Evolutionary conservation across 1,140 invertebrate species (phyloP).

Genomic region (Drosophila sp.): DNA sequence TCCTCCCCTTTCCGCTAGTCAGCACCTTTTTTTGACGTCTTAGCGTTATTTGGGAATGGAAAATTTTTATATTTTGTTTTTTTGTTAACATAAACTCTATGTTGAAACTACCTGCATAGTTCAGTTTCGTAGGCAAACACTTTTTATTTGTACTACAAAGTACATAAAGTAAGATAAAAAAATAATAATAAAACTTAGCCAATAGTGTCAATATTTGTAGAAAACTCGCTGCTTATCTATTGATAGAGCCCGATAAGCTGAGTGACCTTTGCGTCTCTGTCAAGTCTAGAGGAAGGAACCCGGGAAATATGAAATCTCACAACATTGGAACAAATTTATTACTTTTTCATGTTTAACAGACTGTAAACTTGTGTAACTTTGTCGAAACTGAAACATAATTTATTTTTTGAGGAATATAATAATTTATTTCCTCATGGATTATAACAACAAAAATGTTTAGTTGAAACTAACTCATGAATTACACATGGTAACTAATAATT

Average conservation of each 20-base stretch:
- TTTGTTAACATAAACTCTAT: constrained; percentile 9
- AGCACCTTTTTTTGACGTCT: constrained; percentile 26
- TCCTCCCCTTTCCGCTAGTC: not conserved
- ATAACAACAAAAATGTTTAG: not conserved
- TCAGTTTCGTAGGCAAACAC: constrained; percentile 23
- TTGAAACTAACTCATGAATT: constrained; percentile 1
- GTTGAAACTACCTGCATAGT: constrained; percentile 48
- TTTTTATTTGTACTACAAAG: constrained; percentile 64
- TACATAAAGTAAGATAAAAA: constrained; percentile 26
- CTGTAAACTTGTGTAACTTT: too few species aligned
- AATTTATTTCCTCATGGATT: constrained; percentile 10
- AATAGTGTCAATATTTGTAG: constrained; percentile 39
- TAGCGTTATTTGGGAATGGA: constrained; percentile 21
- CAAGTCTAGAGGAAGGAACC: not conserved
- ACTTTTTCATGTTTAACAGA: too few species aligned
- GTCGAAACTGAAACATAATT: too few species aligned
- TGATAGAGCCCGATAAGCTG: constrained; percentile 26
- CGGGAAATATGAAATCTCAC: not conserved
- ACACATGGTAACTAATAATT: not conserved
- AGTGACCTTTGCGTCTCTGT: constrained; percentile 7
- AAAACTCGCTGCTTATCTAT: constrained; percentile 26
- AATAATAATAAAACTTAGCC: constrained; percentile 1
- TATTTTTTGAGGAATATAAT: too few species aligned
- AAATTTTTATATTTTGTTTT: constrained; percentile 29
- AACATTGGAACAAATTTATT: too few species aligned